A percentile compares a stretch with the other conserved stretches of the same genome.
These are phyloP conservation scores for Folsomia candida DNA, from an alignment of 2,888 invertebrate species.

Conservation along the genomic window DNA sequence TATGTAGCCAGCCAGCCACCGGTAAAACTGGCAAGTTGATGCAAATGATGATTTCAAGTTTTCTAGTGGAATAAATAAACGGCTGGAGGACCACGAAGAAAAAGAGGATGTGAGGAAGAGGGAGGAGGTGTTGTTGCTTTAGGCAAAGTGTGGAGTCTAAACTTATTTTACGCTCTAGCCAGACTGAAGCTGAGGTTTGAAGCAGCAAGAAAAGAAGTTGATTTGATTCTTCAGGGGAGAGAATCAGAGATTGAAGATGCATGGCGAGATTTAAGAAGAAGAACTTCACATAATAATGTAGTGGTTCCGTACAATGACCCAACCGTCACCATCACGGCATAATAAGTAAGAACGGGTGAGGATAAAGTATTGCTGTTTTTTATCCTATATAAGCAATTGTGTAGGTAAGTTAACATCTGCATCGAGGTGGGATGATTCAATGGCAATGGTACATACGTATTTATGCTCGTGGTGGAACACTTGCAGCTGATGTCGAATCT, in stretches of 20 bases:
- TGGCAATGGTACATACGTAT: too few species aligned
- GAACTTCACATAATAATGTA: too few species aligned
- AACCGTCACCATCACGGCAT: background rate
- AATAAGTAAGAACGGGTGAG: too few species aligned
- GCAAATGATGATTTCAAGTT: background rate
- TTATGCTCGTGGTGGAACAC: background rate
- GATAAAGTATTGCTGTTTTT: too few species aligned
- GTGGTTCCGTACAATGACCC: background rate
- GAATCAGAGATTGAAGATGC: background rate
- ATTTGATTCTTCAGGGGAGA: background rate
- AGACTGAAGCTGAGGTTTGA: background rate
- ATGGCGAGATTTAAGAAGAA: background rate
- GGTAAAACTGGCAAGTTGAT: background rate
- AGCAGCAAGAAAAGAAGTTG: background rate
- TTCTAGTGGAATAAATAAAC: background rate
- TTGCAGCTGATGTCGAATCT: background rate
- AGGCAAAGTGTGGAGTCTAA: background rate
- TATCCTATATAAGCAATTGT: too few species aligned
- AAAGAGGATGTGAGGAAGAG: too few species aligned
- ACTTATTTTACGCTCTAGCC: background rate
- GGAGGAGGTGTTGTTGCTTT: background rate
- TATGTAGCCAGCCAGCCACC: background rate
- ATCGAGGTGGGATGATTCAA: background rate
- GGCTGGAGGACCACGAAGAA: too few species aligned
- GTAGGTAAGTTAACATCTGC: background rate